Evolutionary conservation across 2,888 invertebrate species (phyloP).

Genomic region (Sycophila texana): DNA sequence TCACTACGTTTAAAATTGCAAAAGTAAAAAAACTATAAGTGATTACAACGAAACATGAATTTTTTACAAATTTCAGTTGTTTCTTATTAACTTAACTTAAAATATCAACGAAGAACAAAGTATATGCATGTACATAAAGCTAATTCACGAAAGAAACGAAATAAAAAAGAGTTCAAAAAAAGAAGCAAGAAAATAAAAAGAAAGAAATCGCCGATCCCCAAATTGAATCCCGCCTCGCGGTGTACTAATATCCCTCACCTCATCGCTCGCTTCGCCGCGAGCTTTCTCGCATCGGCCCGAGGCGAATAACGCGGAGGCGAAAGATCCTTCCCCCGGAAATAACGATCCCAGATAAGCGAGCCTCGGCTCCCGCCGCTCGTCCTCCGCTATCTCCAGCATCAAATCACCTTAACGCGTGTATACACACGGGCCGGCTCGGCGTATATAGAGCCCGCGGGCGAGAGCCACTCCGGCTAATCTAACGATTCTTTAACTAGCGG

Average conservation of each 20-base stretch:
- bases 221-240: slow-evolving; percentile 32
- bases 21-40: too few species aligned
- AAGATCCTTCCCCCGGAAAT: slow-evolving; percentile 64
- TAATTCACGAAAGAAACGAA: background rate
- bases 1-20: too few species aligned
- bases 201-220: slow-evolving; percentile 9
- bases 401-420: slow-evolving; percentile 65
- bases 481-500: slow-evolving; percentile 62
- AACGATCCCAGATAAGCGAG: slow-evolving; percentile 67
- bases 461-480: slow-evolving; percentile 55
- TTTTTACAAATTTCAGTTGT: too few species aligned
- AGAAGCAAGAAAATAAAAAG: slow-evolving; percentile 7
- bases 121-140: too few species aligned
- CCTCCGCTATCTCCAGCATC: slow-evolving; percentile 66
- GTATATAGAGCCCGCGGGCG: background rate
- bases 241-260: slow-evolving; percentile 1
- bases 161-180: too few species aligned
- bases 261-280: background rate
- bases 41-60: too few species aligned
- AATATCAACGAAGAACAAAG: too few species aligned
- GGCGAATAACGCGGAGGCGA: background rate
- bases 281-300: background rate
- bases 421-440: background rate
- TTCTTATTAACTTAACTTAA: too few species aligned
- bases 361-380: background rate